These are phyloP conservation scores for Labia minor DNA, from an alignment of 2,888 invertebrate genomes.

Conservation along the genomic window DNA sequence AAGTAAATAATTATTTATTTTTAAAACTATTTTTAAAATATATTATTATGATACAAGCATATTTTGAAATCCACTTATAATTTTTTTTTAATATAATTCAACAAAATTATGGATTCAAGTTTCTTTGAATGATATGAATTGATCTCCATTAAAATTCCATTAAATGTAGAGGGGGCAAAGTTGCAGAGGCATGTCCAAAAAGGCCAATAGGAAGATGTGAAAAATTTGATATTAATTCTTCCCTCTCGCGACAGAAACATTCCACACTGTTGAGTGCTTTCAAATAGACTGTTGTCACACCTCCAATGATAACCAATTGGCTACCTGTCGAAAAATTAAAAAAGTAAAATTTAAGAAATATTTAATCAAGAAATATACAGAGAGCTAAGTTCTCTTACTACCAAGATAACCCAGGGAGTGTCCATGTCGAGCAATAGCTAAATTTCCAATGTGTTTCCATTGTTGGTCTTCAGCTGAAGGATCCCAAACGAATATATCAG, in stretches of 20 bases:
- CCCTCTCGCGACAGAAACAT: slow-evolving; percentile 51
- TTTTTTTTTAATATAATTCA: too few species aligned
- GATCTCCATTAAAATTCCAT: too few species aligned
- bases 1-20: too few species aligned
- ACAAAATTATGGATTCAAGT: too few species aligned
- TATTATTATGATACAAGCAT: too few species aligned
- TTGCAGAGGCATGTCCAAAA: slow-evolving; percentile 45
- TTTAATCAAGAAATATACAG: background rate
- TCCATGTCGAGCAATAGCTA: slow-evolving; percentile 55
- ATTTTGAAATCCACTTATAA: too few species aligned
- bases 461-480: slow-evolving; percentile 38
- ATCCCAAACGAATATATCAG: slow-evolving; percentile 47
- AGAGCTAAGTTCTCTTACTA: slow-evolving; percentile 30
- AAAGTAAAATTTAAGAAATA: background rate
- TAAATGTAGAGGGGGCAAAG: slow-evolving; percentile 37
- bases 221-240: slow-evolving; percentile 49
- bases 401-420: slow-evolving; percentile 53
- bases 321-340: slow-evolving; percentile 28
- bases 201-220: slow-evolving; percentile 50
- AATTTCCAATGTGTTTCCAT: slow-evolving; percentile 49
- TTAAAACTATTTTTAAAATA: too few species aligned
- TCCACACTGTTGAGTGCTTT: slow-evolving; percentile 54
- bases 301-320: slow-evolving; percentile 53
- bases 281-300: slow-evolving; percentile 53
- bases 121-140: too few species aligned